phyloP scores from a whole-genome alignment of 2,888 invertebrate genomes.

The Leucania comma region DNA sequence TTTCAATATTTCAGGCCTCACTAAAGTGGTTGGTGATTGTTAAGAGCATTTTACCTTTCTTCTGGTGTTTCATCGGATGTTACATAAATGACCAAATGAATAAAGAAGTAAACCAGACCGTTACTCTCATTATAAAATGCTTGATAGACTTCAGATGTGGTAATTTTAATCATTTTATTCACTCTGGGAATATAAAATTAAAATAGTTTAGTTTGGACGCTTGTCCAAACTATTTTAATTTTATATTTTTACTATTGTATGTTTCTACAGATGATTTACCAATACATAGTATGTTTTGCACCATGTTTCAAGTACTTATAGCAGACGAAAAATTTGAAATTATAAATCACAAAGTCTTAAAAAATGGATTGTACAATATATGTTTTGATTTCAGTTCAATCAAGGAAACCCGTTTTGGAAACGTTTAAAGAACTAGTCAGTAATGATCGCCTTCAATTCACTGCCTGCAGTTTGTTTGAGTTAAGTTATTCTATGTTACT shows the following conservation, averaged over 20 bases:
- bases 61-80: conserved; percentile 75
- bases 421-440: conserved; percentile 76
- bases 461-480: conserved; percentile 74
- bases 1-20: conserved; percentile 35
- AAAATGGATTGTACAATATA: too few relatives aligned
- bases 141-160: conserved; percentile 80
- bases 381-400: conserved; percentile 68
- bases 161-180: conserved; percentile 47
- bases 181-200: too few relatives aligned
- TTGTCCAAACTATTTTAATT: not conserved
- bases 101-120: conserved; percentile 75
- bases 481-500: conserved; percentile 76
- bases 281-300: not conserved
- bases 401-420: conserved; percentile 69
- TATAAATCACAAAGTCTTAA: not conserved
- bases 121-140: conserved; percentile 76
- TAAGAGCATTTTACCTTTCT: conserved; percentile 70
- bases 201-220: too few relatives aligned
- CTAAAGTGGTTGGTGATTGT: conserved; percentile 70
- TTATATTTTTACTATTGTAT: not conserved
- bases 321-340: too few relatives aligned
- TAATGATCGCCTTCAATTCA: conserved; percentile 75
- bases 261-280: not conserved
- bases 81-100: conserved; percentile 74
- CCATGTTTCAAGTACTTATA: too few relatives aligned